A percentile compares a stretch with the other conserved stretches of the same genome.
These are phyloP conservation scores for Pseudolaguvia tuberculata DNA, from an alignment of 2,113 vertebrate species.

Conservation along the genomic window DNA sequence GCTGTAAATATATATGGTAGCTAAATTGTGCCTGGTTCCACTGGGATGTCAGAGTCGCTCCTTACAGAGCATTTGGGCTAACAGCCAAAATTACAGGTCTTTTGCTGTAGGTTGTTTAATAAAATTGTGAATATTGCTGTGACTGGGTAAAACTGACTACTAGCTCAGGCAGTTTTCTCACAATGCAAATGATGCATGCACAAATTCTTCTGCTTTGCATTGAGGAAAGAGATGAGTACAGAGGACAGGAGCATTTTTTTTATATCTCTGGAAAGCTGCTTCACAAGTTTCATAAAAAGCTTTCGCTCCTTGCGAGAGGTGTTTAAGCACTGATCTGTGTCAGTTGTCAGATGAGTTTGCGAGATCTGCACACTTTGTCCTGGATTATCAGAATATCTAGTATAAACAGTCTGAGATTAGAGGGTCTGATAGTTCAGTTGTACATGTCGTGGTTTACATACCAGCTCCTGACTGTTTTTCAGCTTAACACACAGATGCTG, in stretches of 20 bases:
- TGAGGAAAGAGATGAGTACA: neutral
- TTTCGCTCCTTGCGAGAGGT: neutral
- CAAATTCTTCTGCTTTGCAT: neutral
- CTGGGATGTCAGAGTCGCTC: neutral
- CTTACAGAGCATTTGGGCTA: neutral
- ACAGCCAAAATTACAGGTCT: neutral
- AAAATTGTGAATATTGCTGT: neutral
- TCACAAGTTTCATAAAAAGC: neutral
- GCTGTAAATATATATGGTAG: constrained; percentile 9
- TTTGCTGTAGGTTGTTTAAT: neutral
- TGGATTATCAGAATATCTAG: too few species aligned
- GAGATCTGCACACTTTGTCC: neutral
- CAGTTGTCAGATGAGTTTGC: neutral
- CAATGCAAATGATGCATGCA: neutral
- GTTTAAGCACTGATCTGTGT: neutral
- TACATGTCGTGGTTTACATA: neutral
- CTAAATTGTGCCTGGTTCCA: constrained; percentile 7
- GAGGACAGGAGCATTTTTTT: neutral
- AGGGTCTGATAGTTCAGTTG: neutral
- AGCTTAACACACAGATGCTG: neutral
- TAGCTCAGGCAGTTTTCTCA: neutral
- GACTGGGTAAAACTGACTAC: neutral
- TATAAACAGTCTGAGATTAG: neutral
- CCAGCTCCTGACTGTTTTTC: neutral
- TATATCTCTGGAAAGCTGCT: neutral